Evolutionary conservation across 2,888 invertebrate species (phyloP).

Genomic region (Synergus umbraculus): DNA sequence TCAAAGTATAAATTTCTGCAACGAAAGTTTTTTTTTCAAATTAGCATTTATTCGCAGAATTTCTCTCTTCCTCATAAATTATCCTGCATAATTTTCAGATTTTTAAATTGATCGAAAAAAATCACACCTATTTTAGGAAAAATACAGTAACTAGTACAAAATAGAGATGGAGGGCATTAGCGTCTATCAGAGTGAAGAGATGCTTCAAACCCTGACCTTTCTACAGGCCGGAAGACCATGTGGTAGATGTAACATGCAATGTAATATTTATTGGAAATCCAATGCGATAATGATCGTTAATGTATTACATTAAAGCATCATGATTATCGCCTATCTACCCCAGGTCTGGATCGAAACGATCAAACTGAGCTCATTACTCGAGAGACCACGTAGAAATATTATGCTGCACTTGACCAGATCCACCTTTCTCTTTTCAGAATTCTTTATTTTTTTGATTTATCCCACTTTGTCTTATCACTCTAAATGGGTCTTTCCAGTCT

Average conservation of each 20-base stretch:
- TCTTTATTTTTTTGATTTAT: constrained; percentile 1
- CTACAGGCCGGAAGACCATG: background rate
- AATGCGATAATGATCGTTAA: constrained; percentile 26
- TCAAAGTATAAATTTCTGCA: background rate
- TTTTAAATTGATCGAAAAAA: too few species aligned
- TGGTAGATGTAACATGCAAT: background rate
- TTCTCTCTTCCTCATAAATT: background rate
- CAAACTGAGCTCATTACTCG: constrained; percentile 11
- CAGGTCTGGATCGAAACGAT: background rate
- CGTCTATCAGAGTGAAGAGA: background rate
- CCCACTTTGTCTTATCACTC: constrained; percentile 32
- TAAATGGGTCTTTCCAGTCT: background rate
- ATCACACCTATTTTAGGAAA: too few species aligned
- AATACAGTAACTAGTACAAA: too few species aligned
- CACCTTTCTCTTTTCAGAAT: constrained; percentile 18
- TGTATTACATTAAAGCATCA: constrained; percentile 23
- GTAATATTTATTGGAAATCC: constrained; percentile 21
- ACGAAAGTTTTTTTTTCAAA: background rate
- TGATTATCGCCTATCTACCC: background rate
- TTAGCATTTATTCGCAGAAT: background rate
- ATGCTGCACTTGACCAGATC: background rate
- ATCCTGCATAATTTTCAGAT: too few species aligned
- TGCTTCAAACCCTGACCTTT: background rate
- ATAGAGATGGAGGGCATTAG: too few species aligned
- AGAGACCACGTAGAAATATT: background rate